Percentiles rank a stretch among this genome's conserved stretches.
phyloP scores from a whole-genome alignment of 1,140 invertebrate genomes.

The Aphis craccivora region DNA sequence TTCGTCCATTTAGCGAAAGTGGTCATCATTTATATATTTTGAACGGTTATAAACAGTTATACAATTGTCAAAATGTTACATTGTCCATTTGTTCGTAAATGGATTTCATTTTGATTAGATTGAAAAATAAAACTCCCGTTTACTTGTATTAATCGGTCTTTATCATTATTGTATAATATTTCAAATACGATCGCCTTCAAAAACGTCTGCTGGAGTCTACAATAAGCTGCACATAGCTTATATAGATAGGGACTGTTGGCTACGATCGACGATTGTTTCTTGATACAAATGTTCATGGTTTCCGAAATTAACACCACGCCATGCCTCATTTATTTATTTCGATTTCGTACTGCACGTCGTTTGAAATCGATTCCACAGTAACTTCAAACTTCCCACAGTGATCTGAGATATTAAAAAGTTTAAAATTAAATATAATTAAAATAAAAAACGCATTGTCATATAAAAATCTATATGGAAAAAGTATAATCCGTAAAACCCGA shows the following conservation, averaged over 20 bases:
- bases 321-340: not conserved
- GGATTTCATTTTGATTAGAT: conserved; percentile 11
- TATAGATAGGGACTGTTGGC: too few species aligned
- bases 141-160: not conserved
- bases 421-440: too few species aligned
- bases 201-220: not conserved
- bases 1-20: conserved; percentile 32
- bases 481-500: too few species aligned
- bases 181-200: not conserved
- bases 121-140: not conserved
- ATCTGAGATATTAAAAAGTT: not conserved
- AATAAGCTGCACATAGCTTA: not conserved
- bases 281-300: not conserved
- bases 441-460: too few species aligned
- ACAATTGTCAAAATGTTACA: conserved; percentile 24
- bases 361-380: not conserved
- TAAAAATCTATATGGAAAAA: too few species aligned
- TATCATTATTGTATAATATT: not conserved
- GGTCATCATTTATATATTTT: conserved; percentile 6
- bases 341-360: not conserved
- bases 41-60: not conserved
- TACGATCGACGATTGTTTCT: not conserved
- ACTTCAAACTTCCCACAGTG: not conserved
- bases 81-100: not conserved
- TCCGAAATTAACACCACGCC: not conserved